phyloP scores from a whole-genome alignment of 2,113 vertebrate genomes.

The Raja brachyura region DNA sequence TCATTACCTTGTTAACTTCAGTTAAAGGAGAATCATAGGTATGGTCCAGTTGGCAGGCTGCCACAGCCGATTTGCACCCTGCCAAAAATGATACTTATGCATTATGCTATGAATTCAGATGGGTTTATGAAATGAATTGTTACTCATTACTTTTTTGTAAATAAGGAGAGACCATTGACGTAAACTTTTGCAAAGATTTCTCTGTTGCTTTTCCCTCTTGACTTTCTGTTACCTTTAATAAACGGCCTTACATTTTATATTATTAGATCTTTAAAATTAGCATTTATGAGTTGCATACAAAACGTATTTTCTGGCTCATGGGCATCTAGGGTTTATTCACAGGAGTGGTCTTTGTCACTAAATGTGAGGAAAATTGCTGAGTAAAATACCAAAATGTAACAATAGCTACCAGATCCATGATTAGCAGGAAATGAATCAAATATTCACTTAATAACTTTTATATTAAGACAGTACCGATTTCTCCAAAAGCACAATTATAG shows the following conservation, averaged over 20 bases:
- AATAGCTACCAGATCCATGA: not conserved
- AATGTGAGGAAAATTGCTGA: not conserved
- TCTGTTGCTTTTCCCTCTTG: not conserved
- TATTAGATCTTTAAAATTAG: not conserved
- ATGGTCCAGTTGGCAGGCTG: too few species aligned
- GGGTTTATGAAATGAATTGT: not conserved
- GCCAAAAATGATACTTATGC: not conserved
- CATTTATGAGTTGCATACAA: not conserved
- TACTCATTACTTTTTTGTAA: not conserved
- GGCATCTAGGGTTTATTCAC: not conserved
- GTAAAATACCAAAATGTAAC: not conserved
- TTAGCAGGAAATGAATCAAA: not conserved
- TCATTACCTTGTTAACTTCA: not conserved
- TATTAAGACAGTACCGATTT: not conserved
- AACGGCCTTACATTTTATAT: not conserved
- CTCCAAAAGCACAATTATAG: slow-evolving; percentile 23
- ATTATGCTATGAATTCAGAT: not conserved
- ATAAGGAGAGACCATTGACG: not conserved
- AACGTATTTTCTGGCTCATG: not conserved
- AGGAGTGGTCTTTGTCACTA: not conserved
- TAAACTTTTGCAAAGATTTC: not conserved
- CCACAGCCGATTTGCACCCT: too few species aligned
- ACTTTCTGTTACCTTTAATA: not conserved
- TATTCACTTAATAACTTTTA: slow-evolving; percentile 5
- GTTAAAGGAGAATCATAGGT: not conserved